Evolutionary conservation across 2,113 vertebrate species (phyloP).

Genomic region (Neotragus moschatus): DNA sequence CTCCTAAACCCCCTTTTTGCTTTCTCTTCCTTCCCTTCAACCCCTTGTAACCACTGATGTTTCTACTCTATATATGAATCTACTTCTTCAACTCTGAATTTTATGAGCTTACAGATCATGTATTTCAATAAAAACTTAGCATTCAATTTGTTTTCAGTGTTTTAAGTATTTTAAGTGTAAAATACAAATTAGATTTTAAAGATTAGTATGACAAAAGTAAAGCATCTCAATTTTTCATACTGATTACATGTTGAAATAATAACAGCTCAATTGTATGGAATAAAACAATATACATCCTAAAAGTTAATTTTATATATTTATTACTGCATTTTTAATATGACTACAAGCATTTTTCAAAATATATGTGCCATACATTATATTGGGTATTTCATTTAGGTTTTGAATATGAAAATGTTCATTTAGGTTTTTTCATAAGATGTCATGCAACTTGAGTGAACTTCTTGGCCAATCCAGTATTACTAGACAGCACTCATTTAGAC

Average conservation of each 20-base stretch:
- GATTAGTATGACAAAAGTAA: neutral
- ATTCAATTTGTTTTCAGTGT: neutral
- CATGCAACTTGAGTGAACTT: neutral
- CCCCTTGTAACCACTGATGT: neutral
- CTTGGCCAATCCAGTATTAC: neutral
- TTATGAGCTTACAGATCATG: neutral
- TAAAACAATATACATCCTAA: neutral
- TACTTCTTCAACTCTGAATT: neutral
- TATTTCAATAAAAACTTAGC: neutral
- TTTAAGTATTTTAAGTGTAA: neutral
- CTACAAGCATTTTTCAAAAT: neutral
- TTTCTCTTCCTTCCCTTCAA: neutral
- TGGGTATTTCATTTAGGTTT: neutral
- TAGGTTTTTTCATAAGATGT: neutral
- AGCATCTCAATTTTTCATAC: neutral
- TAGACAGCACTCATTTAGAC: neutral
- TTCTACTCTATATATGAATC: neutral
- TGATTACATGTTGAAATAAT: neutral
- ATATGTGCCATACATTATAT: neutral
- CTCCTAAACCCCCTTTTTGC: neutral
- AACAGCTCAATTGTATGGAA: neutral
- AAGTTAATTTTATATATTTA: conserved; percentile 16
- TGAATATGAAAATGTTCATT: neutral
- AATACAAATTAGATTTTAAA: neutral
- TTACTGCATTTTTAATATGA: neutral